Conservation (phyloP, 2,797 vertebrate genomes). For the Macrochelys suwanniensis region DNA sequence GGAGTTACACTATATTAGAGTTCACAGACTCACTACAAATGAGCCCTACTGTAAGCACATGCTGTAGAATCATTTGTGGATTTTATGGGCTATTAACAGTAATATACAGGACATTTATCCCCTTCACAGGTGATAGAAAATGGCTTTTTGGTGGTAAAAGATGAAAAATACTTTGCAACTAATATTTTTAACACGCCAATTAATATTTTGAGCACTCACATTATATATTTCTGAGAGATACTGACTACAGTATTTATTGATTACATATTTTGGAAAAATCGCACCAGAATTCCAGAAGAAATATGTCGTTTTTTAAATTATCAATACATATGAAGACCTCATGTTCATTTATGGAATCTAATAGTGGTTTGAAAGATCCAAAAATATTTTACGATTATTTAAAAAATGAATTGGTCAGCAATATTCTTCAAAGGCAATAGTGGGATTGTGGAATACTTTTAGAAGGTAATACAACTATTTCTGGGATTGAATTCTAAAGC, state of each 20-base stretch:
- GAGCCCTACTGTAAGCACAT: background rate
- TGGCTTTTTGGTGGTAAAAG: background rate
- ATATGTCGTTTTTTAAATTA: background rate
- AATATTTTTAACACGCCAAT: background rate
- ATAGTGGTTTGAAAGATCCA: background rate
- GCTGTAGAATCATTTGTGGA: background rate
- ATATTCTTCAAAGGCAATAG: background rate
- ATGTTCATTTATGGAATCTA: background rate
- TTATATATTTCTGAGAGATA: background rate
- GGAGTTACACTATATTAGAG: background rate
- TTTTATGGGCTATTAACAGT: background rate
- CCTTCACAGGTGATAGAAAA: background rate
- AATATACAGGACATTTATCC: background rate
- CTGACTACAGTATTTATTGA: background rate
- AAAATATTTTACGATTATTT: background rate
- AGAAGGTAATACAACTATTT: background rate
- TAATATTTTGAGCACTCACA: background rate
- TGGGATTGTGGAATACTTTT: background rate
- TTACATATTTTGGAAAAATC: background rate
- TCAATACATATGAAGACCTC: background rate
- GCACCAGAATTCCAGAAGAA: background rate
- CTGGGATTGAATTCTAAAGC: background rate
- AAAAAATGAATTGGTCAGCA: background rate
- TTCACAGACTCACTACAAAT: background rate
- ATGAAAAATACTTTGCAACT: background rate